Percentiles rank a stretch among this genome's conserved stretches.
phyloP scores from a whole-genome alignment of 2,113 vertebrate genomes.

The Trogon surrucura region DNA sequence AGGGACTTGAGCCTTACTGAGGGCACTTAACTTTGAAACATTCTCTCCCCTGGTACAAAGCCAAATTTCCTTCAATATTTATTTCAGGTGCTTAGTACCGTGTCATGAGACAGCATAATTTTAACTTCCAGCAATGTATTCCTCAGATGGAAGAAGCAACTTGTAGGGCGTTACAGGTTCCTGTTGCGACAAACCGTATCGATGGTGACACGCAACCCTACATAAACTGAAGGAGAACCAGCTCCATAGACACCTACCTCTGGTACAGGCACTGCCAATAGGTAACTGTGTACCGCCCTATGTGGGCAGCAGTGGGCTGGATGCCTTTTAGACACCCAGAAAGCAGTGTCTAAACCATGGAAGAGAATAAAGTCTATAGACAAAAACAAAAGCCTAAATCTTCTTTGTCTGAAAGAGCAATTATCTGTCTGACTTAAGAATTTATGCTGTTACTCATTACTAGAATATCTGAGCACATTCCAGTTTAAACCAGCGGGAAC shows the following conservation, averaged over 20 bases:
- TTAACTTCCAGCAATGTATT: not conserved
- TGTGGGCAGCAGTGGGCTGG: not conserved
- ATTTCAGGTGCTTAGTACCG: not conserved
- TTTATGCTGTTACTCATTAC: not conserved
- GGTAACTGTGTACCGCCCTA: not conserved
- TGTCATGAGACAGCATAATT: not conserved
- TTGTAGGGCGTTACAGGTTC: not conserved
- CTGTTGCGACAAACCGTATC: not conserved
- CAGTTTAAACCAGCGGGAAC: not conserved
- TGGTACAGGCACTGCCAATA: not conserved
- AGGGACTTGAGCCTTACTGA: not conserved
- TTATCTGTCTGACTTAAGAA: not conserved
- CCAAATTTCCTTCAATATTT: not conserved
- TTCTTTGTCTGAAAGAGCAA: not conserved
- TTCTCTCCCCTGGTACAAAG: accelerated
- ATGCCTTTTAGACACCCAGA: not conserved
- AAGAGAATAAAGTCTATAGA: not conserved
- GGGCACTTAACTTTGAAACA: not conserved
- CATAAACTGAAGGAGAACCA: not conserved
- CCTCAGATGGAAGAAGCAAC: not conserved
- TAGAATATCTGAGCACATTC: not conserved
- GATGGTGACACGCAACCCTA: not conserved
- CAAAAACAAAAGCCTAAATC: not conserved
- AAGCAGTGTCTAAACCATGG: not conserved
- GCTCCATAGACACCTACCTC: not conserved